Percentiles rank a stretch among this genome's conserved stretches.
Evolutionary conservation across 2,888 invertebrate genomes (phyloP).

Genomic region (Deilephila porcellus): DNA sequence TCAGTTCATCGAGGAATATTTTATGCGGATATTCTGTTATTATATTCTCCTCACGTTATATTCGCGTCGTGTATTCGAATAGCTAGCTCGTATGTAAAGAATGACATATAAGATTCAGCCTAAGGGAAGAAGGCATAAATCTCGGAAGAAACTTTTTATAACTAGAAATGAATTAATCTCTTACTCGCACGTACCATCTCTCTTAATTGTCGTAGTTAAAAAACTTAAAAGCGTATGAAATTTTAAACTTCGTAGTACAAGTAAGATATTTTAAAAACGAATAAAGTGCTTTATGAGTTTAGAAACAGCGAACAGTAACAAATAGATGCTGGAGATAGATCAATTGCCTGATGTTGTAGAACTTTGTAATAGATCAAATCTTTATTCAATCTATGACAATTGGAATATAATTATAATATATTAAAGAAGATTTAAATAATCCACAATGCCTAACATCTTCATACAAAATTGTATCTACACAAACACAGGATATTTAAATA

Average conservation of each 20-base stretch:
- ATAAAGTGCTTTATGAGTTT: neutral
- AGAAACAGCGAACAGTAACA: no score
- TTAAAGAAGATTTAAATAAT: no score
- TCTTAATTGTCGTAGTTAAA: neutral
- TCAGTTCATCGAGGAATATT: conserved; percentile 70
- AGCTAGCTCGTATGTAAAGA: conserved; percentile 9
- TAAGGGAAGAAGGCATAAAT: neutral
- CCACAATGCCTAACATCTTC: no score
- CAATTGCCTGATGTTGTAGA: no score
- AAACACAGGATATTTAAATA: no score
- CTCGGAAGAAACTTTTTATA: neutral
- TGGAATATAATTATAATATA: no score
- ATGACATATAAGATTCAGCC: conserved; percentile 10
- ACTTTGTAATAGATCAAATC: no score
- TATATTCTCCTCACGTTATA: conserved; percentile 59
- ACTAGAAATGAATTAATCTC: neutral
- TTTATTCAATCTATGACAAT: no score
- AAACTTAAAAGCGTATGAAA: neutral
- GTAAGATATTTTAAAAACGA: neutral
- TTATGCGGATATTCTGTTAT: conserved; percentile 57
- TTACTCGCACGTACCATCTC: neutral
- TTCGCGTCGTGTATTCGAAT: conserved; percentile 31
- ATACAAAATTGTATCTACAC: no score
- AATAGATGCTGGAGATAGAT: no score
- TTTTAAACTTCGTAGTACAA: neutral